Percentiles rank a stretch among this genome's conserved stretches.
phyloP scores from a whole-genome alignment of 2,113 vertebrate genomes.

The Rostratula benghalensis region DNA sequence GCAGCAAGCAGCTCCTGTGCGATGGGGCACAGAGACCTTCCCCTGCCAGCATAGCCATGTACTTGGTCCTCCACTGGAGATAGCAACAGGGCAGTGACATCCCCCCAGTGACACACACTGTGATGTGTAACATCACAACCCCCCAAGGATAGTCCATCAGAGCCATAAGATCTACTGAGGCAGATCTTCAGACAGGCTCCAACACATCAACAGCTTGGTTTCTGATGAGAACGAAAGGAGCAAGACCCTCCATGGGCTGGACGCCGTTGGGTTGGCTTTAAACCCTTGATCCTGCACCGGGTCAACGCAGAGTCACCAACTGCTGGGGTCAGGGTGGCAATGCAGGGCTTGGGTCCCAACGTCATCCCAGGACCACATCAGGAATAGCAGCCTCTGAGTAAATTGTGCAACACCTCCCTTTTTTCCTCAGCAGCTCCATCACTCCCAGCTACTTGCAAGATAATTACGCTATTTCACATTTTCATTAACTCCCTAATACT shows the following conservation, averaged over 20 bases:
- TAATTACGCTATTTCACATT: neutral
- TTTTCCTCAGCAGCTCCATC: neutral
- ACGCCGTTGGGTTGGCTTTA: neutral
- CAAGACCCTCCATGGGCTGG: accelerated
- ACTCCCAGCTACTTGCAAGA: neutral
- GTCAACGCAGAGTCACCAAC: accelerated
- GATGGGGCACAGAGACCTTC: neutral
- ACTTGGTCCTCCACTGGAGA: neutral
- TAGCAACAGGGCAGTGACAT: neutral
- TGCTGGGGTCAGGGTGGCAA: accelerated
- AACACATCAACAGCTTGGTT: neutral
- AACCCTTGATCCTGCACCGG: accelerated
- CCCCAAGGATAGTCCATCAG: neutral
- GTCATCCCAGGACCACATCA: accelerated
- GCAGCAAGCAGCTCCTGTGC: accelerated
- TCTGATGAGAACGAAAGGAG: accelerated
- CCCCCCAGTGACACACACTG: too few relatives aligned
- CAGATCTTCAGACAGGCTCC: neutral
- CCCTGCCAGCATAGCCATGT: accelerated
- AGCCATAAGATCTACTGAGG: neutral
- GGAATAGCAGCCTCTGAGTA: accelerated
- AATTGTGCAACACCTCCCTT: neutral
- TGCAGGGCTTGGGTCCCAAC: neutral
- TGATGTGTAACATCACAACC: too few relatives aligned
- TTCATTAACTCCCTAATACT: slow-evolving; percentile 50